phyloP scores from a whole-genome alignment of 2,113 vertebrate species.

The Neoarius graeffei region DNA sequence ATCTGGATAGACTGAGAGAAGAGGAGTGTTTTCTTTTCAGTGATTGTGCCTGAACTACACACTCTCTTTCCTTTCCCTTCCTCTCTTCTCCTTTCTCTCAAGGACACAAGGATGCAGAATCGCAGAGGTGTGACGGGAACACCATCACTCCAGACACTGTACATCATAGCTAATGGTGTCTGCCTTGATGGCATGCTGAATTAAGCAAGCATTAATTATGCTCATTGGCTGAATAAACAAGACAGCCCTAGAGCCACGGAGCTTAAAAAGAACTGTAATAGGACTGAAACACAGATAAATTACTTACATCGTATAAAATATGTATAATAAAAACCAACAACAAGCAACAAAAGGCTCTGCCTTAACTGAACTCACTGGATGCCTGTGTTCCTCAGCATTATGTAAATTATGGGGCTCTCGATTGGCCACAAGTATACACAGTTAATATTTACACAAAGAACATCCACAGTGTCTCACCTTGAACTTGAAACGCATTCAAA shows the following conservation, averaged over 20 bases:
- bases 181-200: slow-evolving; percentile 52
- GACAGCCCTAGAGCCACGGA: slow-evolving; percentile 25
- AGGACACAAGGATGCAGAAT: slow-evolving; percentile 17
- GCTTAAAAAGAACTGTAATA: slow-evolving; percentile 19
- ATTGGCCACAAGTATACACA: background rate
- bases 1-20: slow-evolving; percentile 34
- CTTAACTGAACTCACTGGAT: background rate
- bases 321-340: background rate
- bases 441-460: background rate
- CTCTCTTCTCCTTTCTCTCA: background rate
- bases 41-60: slow-evolving; percentile 13
- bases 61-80: slow-evolving; percentile 15
- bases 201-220: slow-evolving; percentile 54
- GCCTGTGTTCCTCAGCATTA: background rate
- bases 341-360: background rate
- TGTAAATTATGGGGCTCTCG: background rate
- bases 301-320: background rate
- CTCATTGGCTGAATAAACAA: slow-evolving; percentile 45
- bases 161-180: slow-evolving; percentile 50
- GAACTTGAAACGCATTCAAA: background rate
- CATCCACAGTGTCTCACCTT: background rate
- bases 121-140: slow-evolving; percentile 37
- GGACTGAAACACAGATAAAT: background rate
- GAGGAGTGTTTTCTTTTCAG: slow-evolving; percentile 28
- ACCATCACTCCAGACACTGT: slow-evolving; percentile 32